Base-by-base conservation (phyloP, 2,113 vertebrate species). In the Ochotona princeps region DNA sequence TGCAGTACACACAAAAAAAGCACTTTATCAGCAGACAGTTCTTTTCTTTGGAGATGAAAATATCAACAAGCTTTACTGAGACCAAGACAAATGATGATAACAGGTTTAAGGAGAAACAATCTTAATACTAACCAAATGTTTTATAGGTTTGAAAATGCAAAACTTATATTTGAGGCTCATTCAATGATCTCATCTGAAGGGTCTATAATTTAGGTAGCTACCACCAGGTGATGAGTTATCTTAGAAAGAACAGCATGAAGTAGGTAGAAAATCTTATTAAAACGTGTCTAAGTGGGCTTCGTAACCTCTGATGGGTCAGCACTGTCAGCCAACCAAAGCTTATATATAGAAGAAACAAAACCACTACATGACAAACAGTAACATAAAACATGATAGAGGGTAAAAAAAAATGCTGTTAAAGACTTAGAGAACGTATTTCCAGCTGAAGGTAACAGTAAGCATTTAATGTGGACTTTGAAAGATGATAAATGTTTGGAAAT, bases 1-100 rank as follows among this genome's bases (percentile, higher is more conserved):
- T 94, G 7, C 65, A 67, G 30, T 92, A 89, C 26, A 95, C 8
- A 93, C 38, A 44, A 44, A 49, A 96, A 97, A 93, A 78, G 0
- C 17, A 87, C 47, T 97, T 96, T 95, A 87, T 96, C 86, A 95
- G 75, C 72, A 83, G 28, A 84, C 30, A 92, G 21, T 73, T 73
- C 51, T 0, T 87, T 96, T 70, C 89, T 92, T 84, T 95, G 26
- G 30, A 95, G 81, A 91, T 54, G 54, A 88, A 51, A 93, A 28
- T 86, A 95, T 86, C 51, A 96, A 82, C 51, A 73, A 89, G 63
- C 25, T 89, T 93, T 12, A 92, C 74, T 93, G 75, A 86, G 61
- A 93, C 60, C 1, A 65, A 49, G 76, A 81, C 69, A 93, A n/a
- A 90, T 89, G 61, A 21, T 88, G 25, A 61, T 79, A 79, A 93